Evolutionary conservation across 2,113 vertebrate genomes (phyloP).

Genomic region (Mus musculus): GRCm39 chr8:80667501-80668000

Average conservation of each 20-base stretch:
- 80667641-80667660: slow-evolving; percentile 56
- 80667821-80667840: slow-evolving; percentile 77
- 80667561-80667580: slow-evolving; percentile 62
- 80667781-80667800: slow-evolving; percentile 75
- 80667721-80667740: slow-evolving; percentile 67
- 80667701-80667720: slow-evolving; percentile 49
- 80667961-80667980: slow-evolving; percentile 5
- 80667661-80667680: slow-evolving; percentile 21
- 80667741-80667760: slow-evolving; percentile 80
- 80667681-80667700: slow-evolving; percentile 51
- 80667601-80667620: slow-evolving; percentile 32
- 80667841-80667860: slow-evolving; percentile 73
- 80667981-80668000: slow-evolving; percentile 24
- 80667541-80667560: slow-evolving; percentile 37
- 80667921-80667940: slow-evolving; percentile 74
- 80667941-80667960: slow-evolving; percentile 44
- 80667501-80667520: neutral
- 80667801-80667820: slow-evolving; percentile 67
- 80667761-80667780: slow-evolving; percentile 74
- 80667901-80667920: slow-evolving; percentile 80
- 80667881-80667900: slow-evolving; percentile 80
- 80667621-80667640: slow-evolving; percentile 62
- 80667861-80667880: slow-evolving; percentile 74
- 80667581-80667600: slow-evolving; percentile 48
- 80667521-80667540: slow-evolving; percentile 43